Evolutionary conservation across 2,888 invertebrate species (phyloP), one percentile per base, ranked within the genome.

Genomic region (Mythimna pallens): DNA sequence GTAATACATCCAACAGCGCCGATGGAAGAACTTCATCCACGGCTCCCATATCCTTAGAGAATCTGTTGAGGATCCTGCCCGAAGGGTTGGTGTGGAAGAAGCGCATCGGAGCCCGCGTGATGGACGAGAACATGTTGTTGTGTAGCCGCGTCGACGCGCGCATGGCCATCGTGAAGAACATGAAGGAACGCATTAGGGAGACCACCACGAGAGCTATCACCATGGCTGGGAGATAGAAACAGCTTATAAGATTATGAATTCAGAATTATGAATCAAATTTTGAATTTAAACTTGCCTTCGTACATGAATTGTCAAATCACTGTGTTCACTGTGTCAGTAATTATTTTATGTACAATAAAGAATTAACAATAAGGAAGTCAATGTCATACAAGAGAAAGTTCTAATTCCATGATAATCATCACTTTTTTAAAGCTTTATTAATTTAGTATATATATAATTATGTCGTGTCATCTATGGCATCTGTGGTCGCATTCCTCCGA

Each of bases 11-110:
- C 61, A 97, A 97, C 70, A 97, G 86, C 0, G 97, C 97, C 4
- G 95, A 93, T 0, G 97, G 97, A 74, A 97, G 84, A 10, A 97
- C 92, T 87, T 97, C 97, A 85, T 97, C 97, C 0, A 97, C 97
- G 0, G 97, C 97, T 0, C 97, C 98, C 97, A 98, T 98, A 88
- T 99, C 99, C 92, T 99, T 99, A 0, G 99, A 98, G 94, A 99
- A 99, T 36, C 99, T 96, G 94, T 99, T 99, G 62, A 99, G 95
- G 85, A 99, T 98, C 62, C 98, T 95, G 0, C 98, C 98, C 0
- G 98, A 98, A 0, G 98, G 98, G 93, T 99, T 99, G 6, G 97
- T 97, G 90, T 99, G 98, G 94, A 99, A 99, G 95, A 99, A 99
- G 34, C 97, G 96, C 97, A 99, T 98, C 0, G 98, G 97, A 0